Base-by-base conservation (phyloP, 2,888 invertebrate genomes). In the Hemistola chrysoprasaria region DNA sequence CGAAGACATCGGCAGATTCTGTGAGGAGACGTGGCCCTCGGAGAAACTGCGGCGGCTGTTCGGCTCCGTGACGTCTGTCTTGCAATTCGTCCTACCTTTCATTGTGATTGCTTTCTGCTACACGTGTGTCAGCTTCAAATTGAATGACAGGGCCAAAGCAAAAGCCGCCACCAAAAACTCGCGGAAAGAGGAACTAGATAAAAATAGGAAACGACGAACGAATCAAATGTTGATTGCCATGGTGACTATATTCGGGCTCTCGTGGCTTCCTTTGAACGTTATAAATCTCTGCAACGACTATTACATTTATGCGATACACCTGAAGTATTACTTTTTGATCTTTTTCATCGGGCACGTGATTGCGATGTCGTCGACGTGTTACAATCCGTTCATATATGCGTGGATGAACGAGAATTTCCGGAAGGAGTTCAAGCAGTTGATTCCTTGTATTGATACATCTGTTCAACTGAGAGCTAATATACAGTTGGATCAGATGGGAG, bases 181-280 rank as follows among this genome's bases (percentile, higher is more conserved):
- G n/a, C 92, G 94, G 5, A 94, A 96, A 67, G 97, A 97, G 71
- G 97, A 97, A 69, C 92, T 94, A 8, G 98, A 98, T 69, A 92
- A 97, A 34, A 95, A 95, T 63, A 90, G 98, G 40, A 98, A 98
- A 69, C 92, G 95, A 37, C 91, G 97, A 24, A 98, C 98, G 4
- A 98, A 99, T 78, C 93, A 97, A 54, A 99, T 99, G 99, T 87
- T 99, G 44, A 97, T 99, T 45, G 95, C 97, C 1, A 99, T 99
- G 99, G 99, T 96, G 6, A 93, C 94, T 6, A 97, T 99, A 36
- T 99, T 99, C 71, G 96, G 97, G 0, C 87, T 97, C n/a, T 98
- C 98, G 21, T 99, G 99, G 97, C 80, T 97, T 37, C 97, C 97
- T 56, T 87, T 99, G 42, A 99, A 99, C 73, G 84, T 95, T 34